Base-by-base conservation (phyloP, 2,888 invertebrate genomes). In the Pegoplata infirma region DNA sequence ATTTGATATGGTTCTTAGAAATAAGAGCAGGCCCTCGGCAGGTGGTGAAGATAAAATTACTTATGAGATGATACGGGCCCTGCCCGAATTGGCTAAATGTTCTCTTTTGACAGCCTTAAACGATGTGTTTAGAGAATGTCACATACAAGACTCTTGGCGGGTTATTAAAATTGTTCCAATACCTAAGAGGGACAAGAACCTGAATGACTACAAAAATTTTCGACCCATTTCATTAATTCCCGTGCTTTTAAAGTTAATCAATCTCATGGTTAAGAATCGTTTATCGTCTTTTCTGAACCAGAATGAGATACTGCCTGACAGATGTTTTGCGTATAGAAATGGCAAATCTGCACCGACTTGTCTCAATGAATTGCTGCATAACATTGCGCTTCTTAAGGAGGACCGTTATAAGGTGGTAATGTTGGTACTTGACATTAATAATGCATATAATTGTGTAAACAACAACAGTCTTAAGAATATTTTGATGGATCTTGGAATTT, bases 201-300 rank as follows among this genome's bases (percentile, higher is more conserved):
- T 66, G 36, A 14, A 19, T 8, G 16, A 51, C 16, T 23, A 56
- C 12, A 32, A 21, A 21, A 46, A 61, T n/a, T 61, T 59, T 7
- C 23, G 47, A 10, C 56, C 69, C 5, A 76, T 63, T 1, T 68
- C 67, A 5, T 19, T 59, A 5, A 74, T 74, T 10, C 59, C 67
- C 5, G 67, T 59, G 1, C 10, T 67, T 17, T 0, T 61, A 0
- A 61, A 67, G 16, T 16, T 21, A 14, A 58, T 73, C 0, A 64
- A 73, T 40, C 10, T 73, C 1, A 56, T 56, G 64, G 7, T 64
- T 10, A 66, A 55, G 17, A 23, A 51, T 23, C 12, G 46, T 16
- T 4, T 46, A 8, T 5, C 6, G 3, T 7, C 3, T 1, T 3
- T 16, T 46, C 16, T 14, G 2, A 16, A n/a, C 5, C 12, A 12